Evolutionary conservation across 2,113 vertebrate genomes (phyloP), one percentile per base, ranked within the genome.

Genomic region (Acrocephalus arundinaceus): DNA sequence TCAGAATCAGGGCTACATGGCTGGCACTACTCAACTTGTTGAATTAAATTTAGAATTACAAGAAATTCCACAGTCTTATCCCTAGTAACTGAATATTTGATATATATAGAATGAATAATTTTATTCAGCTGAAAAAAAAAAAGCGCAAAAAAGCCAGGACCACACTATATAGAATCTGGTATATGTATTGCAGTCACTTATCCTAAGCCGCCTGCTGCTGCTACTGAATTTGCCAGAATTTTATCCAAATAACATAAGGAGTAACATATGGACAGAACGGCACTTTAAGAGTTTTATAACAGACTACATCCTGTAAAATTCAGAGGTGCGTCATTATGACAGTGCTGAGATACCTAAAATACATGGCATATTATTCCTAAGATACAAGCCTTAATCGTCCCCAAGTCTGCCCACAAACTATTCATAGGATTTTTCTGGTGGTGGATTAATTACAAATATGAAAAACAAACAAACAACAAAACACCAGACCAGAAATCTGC

Each of bases 241-340:
- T 80, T 80, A 70, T 77, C 49, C 74, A 89, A 87, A 87, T 55
- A 89, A 55, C 87, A 75, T 54, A 87, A 92, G 71, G 87, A 70
- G 41, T 22, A 82, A 82, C 67, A 87, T 91, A 87, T 31, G 51
- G 59, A 66, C 25, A 27, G 54, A 85, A 43, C 46, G 35, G 54
- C 63, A 80, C 59, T 65, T 71, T 55, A 80, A 59, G 54, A 76
- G 67, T 16, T 94, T 96, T 70, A 4, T 45, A 91, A 66, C 55
- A 85, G 43, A 84, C 55, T 45, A 66, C 10, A 9, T 72, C 61
- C 61, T 82, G 37, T 25, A 86, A 88, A 85, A 81, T 35, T 58
- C 41, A 61, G 46, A 51, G 18, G 15, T 58, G 13, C 18, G 24
- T 81, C 77, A 46, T 52, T 57, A 22, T 66, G 31, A 43, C 31